These are phyloP conservation scores for Hirtodrosophila duncani DNA, from an alignment of 2,888 invertebrate genomes.

Conservation along the genomic window DNA sequence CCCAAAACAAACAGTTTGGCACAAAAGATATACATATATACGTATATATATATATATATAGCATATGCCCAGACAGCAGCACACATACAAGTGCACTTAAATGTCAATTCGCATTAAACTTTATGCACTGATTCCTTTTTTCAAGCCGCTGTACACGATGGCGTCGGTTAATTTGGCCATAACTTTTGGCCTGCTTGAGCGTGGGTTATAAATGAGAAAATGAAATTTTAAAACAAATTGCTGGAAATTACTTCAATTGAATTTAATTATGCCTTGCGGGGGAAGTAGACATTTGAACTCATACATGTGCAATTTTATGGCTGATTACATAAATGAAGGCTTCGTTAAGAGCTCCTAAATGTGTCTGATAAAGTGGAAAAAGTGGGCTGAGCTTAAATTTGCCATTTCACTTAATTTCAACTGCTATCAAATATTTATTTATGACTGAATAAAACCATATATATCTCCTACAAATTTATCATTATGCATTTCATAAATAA, in stretches of 20 bases:
- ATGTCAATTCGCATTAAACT: slow-evolving; percentile 31
- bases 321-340: slow-evolving; percentile 47
- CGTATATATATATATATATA: slow-evolving; percentile 27
- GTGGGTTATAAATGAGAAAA: slow-evolving; percentile 40
- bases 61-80: slow-evolving; percentile 28
- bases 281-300: slow-evolving; percentile 5
- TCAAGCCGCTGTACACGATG: neutral
- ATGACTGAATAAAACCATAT: too few relatives aligned
- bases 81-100: slow-evolving; percentile 27
- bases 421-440: neutral
- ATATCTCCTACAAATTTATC: too few relatives aligned
- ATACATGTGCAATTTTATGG: slow-evolving; percentile 28
- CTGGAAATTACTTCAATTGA: slow-evolving; percentile 54
- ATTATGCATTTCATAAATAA: neutral
- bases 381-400: neutral
- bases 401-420: neutral
- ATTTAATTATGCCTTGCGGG: slow-evolving; percentile 47
- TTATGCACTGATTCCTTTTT: slow-evolving; percentile 19
- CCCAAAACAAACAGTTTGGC: slow-evolving; percentile 39
- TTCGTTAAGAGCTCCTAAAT: slow-evolving; percentile 9
- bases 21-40: slow-evolving; percentile 23
- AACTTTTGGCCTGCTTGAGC: neutral
- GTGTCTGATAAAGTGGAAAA: too few relatives aligned
- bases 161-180: neutral
- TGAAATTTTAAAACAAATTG: slow-evolving; percentile 57